Base-by-base conservation (phyloP, 2,113 vertebrate genomes). In the Cynoglossus semilaevis region DNA sequence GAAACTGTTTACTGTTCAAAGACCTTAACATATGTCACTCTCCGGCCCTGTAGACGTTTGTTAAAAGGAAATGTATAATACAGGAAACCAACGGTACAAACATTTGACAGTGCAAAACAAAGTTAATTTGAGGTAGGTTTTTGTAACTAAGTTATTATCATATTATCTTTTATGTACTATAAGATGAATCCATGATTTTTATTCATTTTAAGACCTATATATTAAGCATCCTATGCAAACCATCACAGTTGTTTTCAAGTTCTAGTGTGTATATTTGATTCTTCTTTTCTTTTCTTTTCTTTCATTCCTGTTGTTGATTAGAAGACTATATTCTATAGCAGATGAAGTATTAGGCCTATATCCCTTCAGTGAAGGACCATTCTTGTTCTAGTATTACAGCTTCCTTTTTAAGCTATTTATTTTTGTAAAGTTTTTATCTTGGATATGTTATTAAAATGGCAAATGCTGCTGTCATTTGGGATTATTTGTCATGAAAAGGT, bases 361-460 rank as follows among this genome's bases (percentile, higher is more conserved):
- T 89, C 78, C 89, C 89, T 90, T 90, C 88, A 90, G 81, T 90
- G 89, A 90, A 90, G 89, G 89, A 89, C 70, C 63, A 76, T 80
- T 50, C 63, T 82, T 83, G 74, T 85, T 75, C 70, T 82, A 83
- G 76, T 79, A 78, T 80, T 80, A 81, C 73, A 79, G 86, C 89
- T 89, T 85, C 77, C 81, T 80, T 87, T 84, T 75, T 71, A 86
- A 85, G 81, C 82, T 92, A 92, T 94, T 93, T 93, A 93, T 94
- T 94, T 92, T 92, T 93, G 83, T 92, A 89, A 85, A 82, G 84
- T 91, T 90, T 90, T 80, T 87, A 91, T 85, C 58, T 75, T 82
- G 51, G 62, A 66, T 67, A 67, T 88, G 63, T 86, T 80, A 80
- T 55, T 70, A 74, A 83, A 74, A 80, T 86, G 83, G 74, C 80